Evolutionary conservation across 2,888 invertebrate species (phyloP).

Genomic region (Adelognathus sp.): DNA sequence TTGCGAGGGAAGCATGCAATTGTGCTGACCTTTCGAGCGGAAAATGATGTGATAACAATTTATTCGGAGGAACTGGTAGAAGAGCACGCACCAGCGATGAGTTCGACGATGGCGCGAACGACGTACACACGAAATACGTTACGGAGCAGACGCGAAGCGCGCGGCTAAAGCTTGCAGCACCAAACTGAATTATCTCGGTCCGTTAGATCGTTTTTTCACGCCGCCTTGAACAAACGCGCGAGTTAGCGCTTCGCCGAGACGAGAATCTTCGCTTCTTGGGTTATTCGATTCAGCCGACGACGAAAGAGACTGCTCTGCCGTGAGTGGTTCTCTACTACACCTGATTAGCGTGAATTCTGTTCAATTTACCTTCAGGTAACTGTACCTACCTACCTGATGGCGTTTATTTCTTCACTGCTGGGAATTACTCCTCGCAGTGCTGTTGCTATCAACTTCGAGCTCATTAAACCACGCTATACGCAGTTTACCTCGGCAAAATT

Average conservation of each 20-base stretch:
- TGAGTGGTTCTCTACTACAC: not conserved
- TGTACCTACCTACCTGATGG: not conserved
- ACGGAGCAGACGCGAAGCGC: constrained; percentile 5
- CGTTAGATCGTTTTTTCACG: constrained; percentile 61
- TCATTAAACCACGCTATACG: too few relatives aligned
- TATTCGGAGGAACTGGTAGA: not conserved
- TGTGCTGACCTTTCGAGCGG: constrained; percentile 2
- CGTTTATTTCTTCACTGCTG: not conserved
- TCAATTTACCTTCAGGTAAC: not conserved
- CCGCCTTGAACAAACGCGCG: constrained; percentile 58
- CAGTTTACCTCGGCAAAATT: too few relatives aligned
- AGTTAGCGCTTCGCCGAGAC: constrained; percentile 60
- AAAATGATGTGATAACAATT: constrained; percentile 9
- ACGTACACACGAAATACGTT: too few relatives aligned
- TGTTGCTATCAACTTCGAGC: not conserved
- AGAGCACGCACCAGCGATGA: not conserved
- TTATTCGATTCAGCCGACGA: not conserved
- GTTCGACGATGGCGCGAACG: not conserved
- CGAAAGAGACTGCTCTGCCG: not conserved
- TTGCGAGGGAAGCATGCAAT: constrained; percentile 1
- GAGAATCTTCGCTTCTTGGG: constrained; percentile 49
- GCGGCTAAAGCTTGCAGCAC: constrained; percentile 48
- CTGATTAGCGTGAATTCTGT: not conserved
- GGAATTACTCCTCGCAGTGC: not conserved
- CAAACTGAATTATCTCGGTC: constrained; percentile 65